Evolutionary conservation across 2,888 invertebrate species (phyloP), one percentile per base, ranked within the genome.

Genomic region (Himalopsyche japonica): DNA sequence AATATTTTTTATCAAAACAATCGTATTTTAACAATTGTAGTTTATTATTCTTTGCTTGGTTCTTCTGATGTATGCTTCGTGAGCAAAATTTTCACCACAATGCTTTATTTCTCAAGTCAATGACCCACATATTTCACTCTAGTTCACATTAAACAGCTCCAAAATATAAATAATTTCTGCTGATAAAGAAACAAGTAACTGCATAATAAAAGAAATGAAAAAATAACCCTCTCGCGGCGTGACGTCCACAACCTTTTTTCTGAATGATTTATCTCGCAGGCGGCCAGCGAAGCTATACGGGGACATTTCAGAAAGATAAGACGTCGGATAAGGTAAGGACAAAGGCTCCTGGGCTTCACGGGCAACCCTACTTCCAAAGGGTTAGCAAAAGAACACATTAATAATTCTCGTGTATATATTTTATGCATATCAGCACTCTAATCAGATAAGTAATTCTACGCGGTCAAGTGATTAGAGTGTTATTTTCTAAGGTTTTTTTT

Each of bases 171-270:
- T 57, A 20, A 57, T 20, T 57, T 57, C 57, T 10, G 7, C 57
- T 57, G 57, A 57, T 57, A 57, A 57, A 57, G 24, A 57, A 57
- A 57, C 57, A 24, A 57, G 57, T 57, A 20, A 57, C 57, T 57
- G 57, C 57, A 57, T 57, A 57, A 20, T 57, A 57, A 57, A 57
- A 57, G 20, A 57, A 57, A 57, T 57, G 57, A 57, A 57, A 57
- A 57, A 57, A 57, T 57, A 57, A 10, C 57, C 57, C 57, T 24
- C 57, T 57, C 57, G 57, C 24, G n/a, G 57, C 79, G 79, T 83
- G 83, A 80, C 70, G 80, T 80, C 76, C 70, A 79, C 83, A 79
- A 64, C 83, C 83, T 77, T 83, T 83, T 83, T 83, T 49, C 30
- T 57, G 76, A 76, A 83, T 83, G 83, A 83, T 83, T 83, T 83